Percentiles rank a stretch among this genome's conserved stretches.
Evolutionary conservation across 2,888 invertebrate species (phyloP).

Genomic region (Eledona agricola): DNA sequence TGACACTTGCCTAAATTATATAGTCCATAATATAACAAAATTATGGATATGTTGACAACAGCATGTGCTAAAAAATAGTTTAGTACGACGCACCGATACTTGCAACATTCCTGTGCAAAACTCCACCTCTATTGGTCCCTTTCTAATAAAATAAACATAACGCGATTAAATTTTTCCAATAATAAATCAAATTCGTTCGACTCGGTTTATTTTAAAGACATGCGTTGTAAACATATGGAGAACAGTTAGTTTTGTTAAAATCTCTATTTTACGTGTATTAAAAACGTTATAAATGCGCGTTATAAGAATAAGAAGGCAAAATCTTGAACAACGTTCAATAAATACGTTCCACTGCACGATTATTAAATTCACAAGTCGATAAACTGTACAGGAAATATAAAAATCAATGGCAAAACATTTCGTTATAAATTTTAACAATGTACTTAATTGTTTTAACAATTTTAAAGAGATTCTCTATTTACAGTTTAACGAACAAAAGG

Average conservation of each 20-base stretch:
- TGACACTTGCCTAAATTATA: conserved; percentile 42
- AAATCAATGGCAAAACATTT: conserved; percentile 39
- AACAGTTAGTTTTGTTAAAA: conserved; percentile 33
- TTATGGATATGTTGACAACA: conserved; percentile 36
- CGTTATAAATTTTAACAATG: conserved; percentile 46
- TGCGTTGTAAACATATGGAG: conserved; percentile 43
- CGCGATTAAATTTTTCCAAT: conserved; percentile 4
- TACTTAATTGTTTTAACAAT: conserved; percentile 48
- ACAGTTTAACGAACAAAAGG: conserved; percentile 38
- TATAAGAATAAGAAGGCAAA: conserved; percentile 51
- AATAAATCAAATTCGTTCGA: conserved; percentile 15
- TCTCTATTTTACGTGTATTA: conserved; percentile 44
- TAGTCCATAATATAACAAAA: conserved; percentile 36
- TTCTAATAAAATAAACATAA: conserved; percentile 23
- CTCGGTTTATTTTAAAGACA: conserved; percentile 30
- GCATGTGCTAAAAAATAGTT: conserved; percentile 36
- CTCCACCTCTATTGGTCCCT: conserved; percentile 32
- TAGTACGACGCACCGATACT: conserved; percentile 19
- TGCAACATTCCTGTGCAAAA: conserved; percentile 32
- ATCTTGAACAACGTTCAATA: conserved; percentile 49
- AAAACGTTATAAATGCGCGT: conserved; percentile 52
- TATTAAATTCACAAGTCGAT: conserved; percentile 40
- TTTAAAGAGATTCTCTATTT: conserved; percentile 43
- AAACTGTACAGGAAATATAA: conserved; percentile 43
- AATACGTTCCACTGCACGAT: conserved; percentile 40